phyloP scores from a whole-genome alignment of 2,113 vertebrate genomes.

The Coturnix japonica region DNA sequence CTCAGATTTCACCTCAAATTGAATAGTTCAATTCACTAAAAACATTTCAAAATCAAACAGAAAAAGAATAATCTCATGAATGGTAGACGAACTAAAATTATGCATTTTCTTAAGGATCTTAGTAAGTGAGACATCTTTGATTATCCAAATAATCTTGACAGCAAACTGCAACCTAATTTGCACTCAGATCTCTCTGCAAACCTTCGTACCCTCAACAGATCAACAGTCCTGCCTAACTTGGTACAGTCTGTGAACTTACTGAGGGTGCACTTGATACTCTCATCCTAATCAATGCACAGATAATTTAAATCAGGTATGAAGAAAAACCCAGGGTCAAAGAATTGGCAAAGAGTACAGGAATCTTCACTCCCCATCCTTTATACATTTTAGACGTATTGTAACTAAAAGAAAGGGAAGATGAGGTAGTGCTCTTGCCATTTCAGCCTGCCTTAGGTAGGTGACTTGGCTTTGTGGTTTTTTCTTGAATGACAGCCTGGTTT shows the following conservation, averaged over 20 bases:
- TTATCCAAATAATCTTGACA: neutral
- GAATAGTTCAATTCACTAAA: conserved; percentile 25
- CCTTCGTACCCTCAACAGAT: neutral
- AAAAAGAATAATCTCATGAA: neutral
- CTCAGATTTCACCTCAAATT: conserved; percentile 34
- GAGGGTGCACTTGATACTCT: neutral
- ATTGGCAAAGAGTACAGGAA: neutral
- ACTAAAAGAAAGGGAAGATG: neutral
- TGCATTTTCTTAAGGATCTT: neutral
- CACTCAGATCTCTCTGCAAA: neutral
- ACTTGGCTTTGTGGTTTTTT: neutral
- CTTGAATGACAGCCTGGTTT: neutral
- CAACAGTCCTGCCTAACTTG: neutral
- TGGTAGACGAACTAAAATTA: neutral
- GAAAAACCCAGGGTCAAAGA: neutral
- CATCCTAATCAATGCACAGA: neutral
- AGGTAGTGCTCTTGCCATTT: neutral
- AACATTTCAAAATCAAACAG: neutral
- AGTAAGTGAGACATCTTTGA: neutral
- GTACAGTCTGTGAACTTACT: neutral
- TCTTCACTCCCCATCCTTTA: neutral
- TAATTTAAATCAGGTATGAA: neutral
- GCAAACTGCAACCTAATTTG: neutral
- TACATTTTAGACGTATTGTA: neutral
- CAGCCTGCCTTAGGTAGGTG: neutral